Percentiles rank a stretch among this genome's conserved stretches.
These are phyloP conservation scores for Agrilus cyanescens DNA, from an alignment of 2,888 invertebrate genomes.

Conservation along the genomic window DNA sequence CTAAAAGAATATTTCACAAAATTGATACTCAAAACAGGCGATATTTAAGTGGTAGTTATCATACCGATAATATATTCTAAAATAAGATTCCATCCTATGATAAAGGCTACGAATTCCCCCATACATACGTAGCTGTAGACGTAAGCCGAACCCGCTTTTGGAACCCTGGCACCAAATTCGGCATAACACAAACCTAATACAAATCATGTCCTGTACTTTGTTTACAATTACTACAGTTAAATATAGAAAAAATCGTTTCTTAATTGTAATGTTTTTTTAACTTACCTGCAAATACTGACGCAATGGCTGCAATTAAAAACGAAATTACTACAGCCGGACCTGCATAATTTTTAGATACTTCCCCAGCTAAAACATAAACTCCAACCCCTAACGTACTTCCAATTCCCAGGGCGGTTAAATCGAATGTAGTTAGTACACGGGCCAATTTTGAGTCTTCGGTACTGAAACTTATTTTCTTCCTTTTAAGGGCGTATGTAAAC, in stretches of 20 bases:
- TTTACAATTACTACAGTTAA: not conserved
- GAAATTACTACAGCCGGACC: conserved; percentile 81
- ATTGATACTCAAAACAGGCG: too few relatives aligned
- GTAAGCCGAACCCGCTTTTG: conserved; percentile 85
- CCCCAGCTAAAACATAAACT: conserved; percentile 79
- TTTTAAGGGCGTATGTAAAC: conserved; percentile 25
- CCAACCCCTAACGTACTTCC: conserved; percentile 82
- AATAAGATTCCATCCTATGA: conserved; percentile 90
- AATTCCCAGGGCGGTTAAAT: conserved; percentile 72
- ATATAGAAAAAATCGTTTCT: not conserved
- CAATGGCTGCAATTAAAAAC: conserved; percentile 80
- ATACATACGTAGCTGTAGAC: conserved; percentile 89
- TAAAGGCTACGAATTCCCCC: conserved; percentile 82
- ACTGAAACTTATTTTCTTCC: conserved; percentile 35
- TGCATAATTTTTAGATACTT: conserved; percentile 66
- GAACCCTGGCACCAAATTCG: conserved; percentile 82
- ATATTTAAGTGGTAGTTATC: conserved; percentile 11
- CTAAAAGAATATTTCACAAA: conserved; percentile 35
- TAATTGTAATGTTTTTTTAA: conserved; percentile 5
- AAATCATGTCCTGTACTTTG: not conserved
- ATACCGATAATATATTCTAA: conserved; percentile 77
- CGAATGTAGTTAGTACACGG: conserved; percentile 66
- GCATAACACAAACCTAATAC: conserved; percentile 73
- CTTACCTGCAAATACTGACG: conserved; percentile 80
- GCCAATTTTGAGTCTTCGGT: conserved; percentile 43